These are phyloP conservation scores for Lumbricus terrestris DNA, from an alignment of 2,888 invertebrate species.

Conservation along the genomic window DNA sequence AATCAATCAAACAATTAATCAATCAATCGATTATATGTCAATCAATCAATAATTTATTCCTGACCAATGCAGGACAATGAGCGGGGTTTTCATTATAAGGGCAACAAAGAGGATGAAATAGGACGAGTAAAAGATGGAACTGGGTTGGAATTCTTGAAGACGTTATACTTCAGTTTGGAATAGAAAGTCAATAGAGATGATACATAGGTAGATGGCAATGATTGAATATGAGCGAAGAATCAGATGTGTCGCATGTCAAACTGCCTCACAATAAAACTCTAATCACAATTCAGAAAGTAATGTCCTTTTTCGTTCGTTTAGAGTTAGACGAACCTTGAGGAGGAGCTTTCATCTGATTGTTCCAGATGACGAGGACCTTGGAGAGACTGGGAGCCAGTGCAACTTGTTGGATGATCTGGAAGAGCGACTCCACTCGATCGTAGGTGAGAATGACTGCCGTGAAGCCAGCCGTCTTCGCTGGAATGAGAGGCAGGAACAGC, in stretches of 20 bases:
- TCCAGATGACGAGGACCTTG: conserved; percentile 92
- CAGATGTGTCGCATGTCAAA: neutral
- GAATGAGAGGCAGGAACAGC: conserved; percentile 81
- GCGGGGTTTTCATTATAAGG: too few relatives aligned
- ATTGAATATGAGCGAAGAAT: neutral
- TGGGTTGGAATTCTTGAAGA: too few relatives aligned
- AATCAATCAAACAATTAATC: too few relatives aligned
- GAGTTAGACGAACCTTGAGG: conserved; percentile 72
- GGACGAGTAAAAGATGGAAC: too few relatives aligned
- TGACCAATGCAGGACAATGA: too few relatives aligned
- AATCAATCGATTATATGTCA: too few relatives aligned
- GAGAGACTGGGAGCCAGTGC: conserved; percentile 83
- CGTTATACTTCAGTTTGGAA: too few relatives aligned
- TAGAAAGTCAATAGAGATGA: too few relatives aligned
- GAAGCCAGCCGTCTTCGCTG: conserved; percentile 74
- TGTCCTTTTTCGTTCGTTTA: neutral
- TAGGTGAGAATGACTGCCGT: conserved; percentile 94
- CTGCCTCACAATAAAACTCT: neutral
- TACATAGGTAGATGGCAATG: too few relatives aligned
- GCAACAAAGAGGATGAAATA: too few relatives aligned
- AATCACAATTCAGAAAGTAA: neutral
- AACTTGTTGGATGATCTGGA: conserved; percentile 79
- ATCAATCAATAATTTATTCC: too few relatives aligned
- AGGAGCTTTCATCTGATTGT: conserved; percentile 86
- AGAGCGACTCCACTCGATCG: conserved; percentile 84